A percentile compares a stretch with the other conserved stretches of the same genome.
Conservation (phyloP, 2,888 invertebrate genomes). For the Acholoe squamosa region DNA sequence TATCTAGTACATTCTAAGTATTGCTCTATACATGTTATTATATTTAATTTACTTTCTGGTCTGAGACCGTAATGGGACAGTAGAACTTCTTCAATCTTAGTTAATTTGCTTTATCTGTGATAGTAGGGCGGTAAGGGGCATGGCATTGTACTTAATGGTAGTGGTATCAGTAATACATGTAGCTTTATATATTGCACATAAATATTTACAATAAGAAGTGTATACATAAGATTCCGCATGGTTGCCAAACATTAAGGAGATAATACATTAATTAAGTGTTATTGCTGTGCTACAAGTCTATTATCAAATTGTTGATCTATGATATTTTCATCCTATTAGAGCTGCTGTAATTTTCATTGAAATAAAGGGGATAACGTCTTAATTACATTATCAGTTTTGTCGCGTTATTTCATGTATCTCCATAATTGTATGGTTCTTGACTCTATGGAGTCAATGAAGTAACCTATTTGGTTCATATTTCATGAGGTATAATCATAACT, state of each 20-base stretch:
- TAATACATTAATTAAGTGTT: neutral
- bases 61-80: neutral
- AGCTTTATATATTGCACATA: no score
- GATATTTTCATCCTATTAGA: no score
- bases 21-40: neutral
- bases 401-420: no score
- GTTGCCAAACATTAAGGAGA: neutral
- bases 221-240: constrained; percentile 13
- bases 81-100: neutral
- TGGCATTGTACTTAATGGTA: neutral
- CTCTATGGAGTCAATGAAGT: no score
- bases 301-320: neutral
- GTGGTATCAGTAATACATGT: neutral
- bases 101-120: constrained; percentile 45
- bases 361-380: neutral
- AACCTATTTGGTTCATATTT: no score
- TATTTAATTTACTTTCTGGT: neutral
- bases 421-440: no score
- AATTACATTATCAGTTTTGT: neutral
- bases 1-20: neutral
- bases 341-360: neutral
- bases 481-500: no score
- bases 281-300: neutral
- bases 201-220: neutral
- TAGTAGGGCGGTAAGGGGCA: neutral